Percentiles rank a stretch among this genome's conserved stretches.
Evolutionary conservation across 2,888 invertebrate species (phyloP).

Genomic region (Ethmia dodecea): DNA sequence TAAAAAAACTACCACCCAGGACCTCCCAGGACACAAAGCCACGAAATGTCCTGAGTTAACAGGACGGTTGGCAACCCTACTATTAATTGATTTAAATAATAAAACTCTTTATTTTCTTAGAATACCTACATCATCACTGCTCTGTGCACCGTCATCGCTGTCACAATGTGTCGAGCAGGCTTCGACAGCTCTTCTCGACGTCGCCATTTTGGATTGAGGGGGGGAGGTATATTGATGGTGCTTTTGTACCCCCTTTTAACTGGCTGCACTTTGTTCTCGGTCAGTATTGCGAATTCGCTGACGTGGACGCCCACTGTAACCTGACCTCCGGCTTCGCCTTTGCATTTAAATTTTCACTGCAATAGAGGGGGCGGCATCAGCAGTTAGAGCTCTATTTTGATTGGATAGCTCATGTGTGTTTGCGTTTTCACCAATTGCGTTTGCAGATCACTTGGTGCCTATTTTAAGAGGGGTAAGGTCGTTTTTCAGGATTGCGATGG

Average conservation of each 20-base stretch:
- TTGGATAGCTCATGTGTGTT: constrained; percentile 36
- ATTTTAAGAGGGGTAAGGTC: constrained; percentile 22
- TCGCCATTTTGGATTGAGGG: constrained; percentile 39
- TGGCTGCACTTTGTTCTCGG: constrained; percentile 67
- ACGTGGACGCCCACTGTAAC: constrained; percentile 43
- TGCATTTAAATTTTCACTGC: no score
- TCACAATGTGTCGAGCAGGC: constrained; percentile 33
- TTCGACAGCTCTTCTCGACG: constrained; percentile 28
- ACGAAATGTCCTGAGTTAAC: no score
- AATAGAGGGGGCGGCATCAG: constrained; percentile 7
- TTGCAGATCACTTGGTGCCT: constrained; percentile 22
- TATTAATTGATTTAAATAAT: no score
- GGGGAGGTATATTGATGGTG: constrained; percentile 59
- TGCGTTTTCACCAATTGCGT: constrained; percentile 26
- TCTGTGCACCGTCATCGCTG: no score
- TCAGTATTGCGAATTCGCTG: constrained; percentile 57
- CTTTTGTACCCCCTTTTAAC: constrained; percentile 52
- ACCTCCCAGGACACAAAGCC: no score
- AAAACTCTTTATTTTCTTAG: no score
- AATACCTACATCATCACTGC: no score
- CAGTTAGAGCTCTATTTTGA: constrained; percentile 30
- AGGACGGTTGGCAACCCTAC: no score
- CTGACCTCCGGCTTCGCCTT: constrained; percentile 26
- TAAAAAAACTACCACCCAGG: no score
- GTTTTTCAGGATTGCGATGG: no score